These are phyloP conservation scores for Aleiodes alternator DNA, from an alignment of 2,888 invertebrate genomes.

Conservation along the genomic window DNA sequence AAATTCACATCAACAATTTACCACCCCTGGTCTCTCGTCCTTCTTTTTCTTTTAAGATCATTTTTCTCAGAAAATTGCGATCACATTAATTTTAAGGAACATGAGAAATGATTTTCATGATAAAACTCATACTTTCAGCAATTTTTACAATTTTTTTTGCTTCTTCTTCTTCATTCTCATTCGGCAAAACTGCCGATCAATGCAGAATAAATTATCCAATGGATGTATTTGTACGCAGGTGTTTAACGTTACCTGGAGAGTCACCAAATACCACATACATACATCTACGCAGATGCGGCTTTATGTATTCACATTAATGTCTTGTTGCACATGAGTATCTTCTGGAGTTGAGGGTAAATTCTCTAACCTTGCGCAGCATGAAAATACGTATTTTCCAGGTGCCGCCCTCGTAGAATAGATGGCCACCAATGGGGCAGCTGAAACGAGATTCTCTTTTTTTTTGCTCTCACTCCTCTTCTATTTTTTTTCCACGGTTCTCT, in stretches of 20 bases:
- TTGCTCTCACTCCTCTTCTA: conserved; percentile 19
- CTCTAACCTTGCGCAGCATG: conserved; percentile 49
- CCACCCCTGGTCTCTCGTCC: background rate
- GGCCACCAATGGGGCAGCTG: conserved; percentile 53
- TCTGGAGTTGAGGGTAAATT: background rate
- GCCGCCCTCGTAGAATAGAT: conserved; percentile 53
- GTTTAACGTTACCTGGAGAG: conserved; percentile 38
- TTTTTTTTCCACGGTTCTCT: conserved; percentile 35
- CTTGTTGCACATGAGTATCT: conserved; percentile 17
- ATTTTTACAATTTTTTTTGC: background rate
- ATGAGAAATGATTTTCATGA: too few species aligned
- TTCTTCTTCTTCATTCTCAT: background rate
- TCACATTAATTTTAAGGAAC: background rate
- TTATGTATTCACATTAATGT: conserved; percentile 29
- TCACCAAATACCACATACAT: background rate
- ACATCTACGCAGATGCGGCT: conserved; percentile 53
- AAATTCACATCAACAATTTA: conserved; percentile 10
- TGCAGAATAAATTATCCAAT: conserved; percentile 10
- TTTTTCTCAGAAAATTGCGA: background rate
- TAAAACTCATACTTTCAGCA: background rate
- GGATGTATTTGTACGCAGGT: conserved; percentile 45
- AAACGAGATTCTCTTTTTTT: conserved; percentile 38
- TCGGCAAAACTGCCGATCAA: background rate
- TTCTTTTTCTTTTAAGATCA: background rate
- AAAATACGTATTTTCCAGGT: conserved; percentile 57